Evolutionary conservation across 2,797 vertebrate genomes (phyloP), one percentile per base, ranked within the genome.

Genomic region (Karalla daura): DNA sequence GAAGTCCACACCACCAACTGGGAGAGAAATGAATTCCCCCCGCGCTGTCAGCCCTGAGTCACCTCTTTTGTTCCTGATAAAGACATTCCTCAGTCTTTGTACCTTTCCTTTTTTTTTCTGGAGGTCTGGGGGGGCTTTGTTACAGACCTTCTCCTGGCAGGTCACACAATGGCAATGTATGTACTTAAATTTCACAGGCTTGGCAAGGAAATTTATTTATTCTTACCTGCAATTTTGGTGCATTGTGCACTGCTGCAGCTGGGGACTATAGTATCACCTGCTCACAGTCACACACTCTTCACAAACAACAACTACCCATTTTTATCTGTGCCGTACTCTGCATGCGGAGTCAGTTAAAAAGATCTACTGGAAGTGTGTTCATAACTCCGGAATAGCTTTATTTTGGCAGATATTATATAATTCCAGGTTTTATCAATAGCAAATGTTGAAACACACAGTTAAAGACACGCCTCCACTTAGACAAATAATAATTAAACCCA

Each of bases 11-110:
- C 91, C 92, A 92, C 93, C 93, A 93, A 91, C 93, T 86, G 94
- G 87, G 93, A 88, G 66, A 91, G 91, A 94, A 93, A 94, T 94
- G 85, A 94, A 93, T 90, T 93, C 88, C 78, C 85, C 74, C 82
- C 73, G 89, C 73, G 89, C 90, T 81, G 86, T 91, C 91, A 91
- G 89, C 84, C 85, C 74, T 69, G 80, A 91, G 85, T 91, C 88
- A 92, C 87, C 76, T 76, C 87, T 69, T 93, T 94, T 94, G 93
- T 94, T 91, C 87, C 30, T 49, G 79, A 91, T 93, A 91, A 94
- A 93, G 91, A 90, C 89, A 91, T 93, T 93, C 88, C 89, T 87
- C 73, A 67, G 82, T 91, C 92, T 92, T 92, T 93, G 88, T 90
- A 90, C 87, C 83, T 82, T 83, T 77, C 73, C 60, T 65, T 75